These are phyloP conservation scores for Atherix ibis DNA, from an alignment of 2,888 invertebrate genomes.

Conservation along the genomic window DNA sequence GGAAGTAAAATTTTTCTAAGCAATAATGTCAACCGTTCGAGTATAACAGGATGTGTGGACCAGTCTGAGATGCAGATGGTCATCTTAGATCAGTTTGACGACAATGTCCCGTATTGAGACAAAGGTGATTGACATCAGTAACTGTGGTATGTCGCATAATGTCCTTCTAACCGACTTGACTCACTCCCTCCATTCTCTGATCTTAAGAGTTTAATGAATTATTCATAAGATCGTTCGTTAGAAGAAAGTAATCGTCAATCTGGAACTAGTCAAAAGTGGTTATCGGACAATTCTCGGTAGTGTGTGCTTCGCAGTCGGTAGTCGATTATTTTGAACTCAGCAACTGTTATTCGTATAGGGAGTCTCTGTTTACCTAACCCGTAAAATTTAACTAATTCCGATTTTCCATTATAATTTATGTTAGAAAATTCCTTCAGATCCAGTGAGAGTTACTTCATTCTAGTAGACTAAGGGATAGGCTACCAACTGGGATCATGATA, in stretches of 20 bases:
- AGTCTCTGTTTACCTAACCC: too few relatives aligned
- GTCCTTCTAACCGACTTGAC: not conserved
- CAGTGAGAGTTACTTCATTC: too few relatives aligned
- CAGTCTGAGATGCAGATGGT: not conserved
- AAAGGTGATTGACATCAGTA: slow-evolving; percentile 4
- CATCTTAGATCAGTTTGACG: not conserved
- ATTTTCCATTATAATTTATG: too few relatives aligned
- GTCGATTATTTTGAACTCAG: not conserved
- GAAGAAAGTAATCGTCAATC: not conserved
- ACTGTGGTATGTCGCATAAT: too few relatives aligned
- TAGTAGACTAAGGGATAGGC: too few relatives aligned
- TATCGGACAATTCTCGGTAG: not conserved
- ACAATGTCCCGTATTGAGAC: slow-evolving; percentile 6
- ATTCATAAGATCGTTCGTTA: slow-evolving; percentile 8
- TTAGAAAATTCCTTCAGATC: too few relatives aligned
- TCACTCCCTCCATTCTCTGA: not conserved
- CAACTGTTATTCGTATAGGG: too few relatives aligned
- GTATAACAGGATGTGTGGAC: not conserved
- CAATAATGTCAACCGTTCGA: not conserved
- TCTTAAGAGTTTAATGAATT: slow-evolving; percentile 6
- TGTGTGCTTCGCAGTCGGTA: not conserved
- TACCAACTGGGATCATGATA: too few relatives aligned
- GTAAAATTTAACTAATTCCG: too few relatives aligned
- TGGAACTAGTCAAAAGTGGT: not conserved
- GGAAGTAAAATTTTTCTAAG: too few relatives aligned